These are phyloP conservation scores for Phrynocephalus vlangalii DNA, from an alignment of 2,797 vertebrate genomes.

Conservation along the genomic window DNA sequence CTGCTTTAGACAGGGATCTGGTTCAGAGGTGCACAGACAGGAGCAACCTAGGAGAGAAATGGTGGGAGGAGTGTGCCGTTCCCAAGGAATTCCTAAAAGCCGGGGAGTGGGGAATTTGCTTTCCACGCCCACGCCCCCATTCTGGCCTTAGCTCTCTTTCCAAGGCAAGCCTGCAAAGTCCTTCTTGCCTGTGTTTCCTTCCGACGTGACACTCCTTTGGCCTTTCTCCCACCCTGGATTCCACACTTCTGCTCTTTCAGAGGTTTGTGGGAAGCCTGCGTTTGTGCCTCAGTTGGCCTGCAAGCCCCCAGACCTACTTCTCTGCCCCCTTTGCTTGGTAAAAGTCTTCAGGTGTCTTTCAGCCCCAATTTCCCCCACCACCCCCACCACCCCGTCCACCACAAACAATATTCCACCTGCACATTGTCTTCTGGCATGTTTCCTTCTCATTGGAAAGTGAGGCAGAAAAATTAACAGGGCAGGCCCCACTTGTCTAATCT, in stretches of 20 bases:
- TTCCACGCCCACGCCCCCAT: no score
- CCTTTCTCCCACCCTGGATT: neutral
- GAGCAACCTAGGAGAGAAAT: no score
- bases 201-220: neutral
- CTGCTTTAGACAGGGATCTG: neutral
- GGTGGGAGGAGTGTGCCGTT: no score
- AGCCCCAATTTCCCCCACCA: neutral
- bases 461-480: no score
- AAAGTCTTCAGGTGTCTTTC: neutral
- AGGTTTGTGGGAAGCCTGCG: neutral
- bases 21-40: neutral
- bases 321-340: neutral
- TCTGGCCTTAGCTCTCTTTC: no score
- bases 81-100: neutral
- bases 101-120: no score
- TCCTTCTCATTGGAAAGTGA: neutral
- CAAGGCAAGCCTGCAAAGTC: neutral
- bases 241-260: neutral
- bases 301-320: neutral
- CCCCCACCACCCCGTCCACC: neutral
- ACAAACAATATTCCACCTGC: neutral
- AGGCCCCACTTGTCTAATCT: neutral
- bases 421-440: neutral
- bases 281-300: no score
- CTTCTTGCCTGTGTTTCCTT: neutral